Evolutionary conservation across 1,140 invertebrate genomes (phyloP), one percentile per base, ranked within the genome.

Genomic region (Orussus abietinus): DNA sequence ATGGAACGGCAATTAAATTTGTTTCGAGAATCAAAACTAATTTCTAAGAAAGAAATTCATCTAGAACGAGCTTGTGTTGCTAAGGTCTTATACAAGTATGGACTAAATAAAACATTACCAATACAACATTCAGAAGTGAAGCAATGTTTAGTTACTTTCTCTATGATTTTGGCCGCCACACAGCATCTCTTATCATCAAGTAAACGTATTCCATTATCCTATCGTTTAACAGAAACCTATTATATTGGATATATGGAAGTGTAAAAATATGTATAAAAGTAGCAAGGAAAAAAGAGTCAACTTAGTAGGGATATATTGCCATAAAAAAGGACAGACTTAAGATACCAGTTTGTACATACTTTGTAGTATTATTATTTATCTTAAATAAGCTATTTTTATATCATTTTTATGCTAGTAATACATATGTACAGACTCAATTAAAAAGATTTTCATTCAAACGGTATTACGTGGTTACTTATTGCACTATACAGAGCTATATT

Each of bases 1-100:
- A 64, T 71, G 59, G 67, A 70, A 37, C 54, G 45, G 39, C 57
- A 64, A 36, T 47, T 73, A 21, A 50, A 61, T 48, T 28, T 70
- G 40, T 45, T 72, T 4, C 60, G 47, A 11, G 62, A 63, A 12
- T 35, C 50, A 7, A 45, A 49, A 36, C n/a, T 30, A 5, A 47
- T 41, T 22, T 20, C 13, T 12, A 28, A 53, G 21, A 26, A 32
- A 14, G 37, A 55, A 19, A 26, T 70, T 17, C 42, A 22, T 39
- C 55, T 69, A 20, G 38, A 53, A 37, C 37, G 51, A 9, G 46
- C 35, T 15, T 49, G 38, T 9, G 64, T 62, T 17, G 51, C 55
- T 15, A 71, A 72, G 55, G 57, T 69, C 17, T 53, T 72, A 32
- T 73, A 69, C 18, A 65, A 58, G 29, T 71, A 66, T 44, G 61